Conservation (phyloP, 2,888 invertebrate genomes). For the Lepetodrilus schrolli region DNA sequence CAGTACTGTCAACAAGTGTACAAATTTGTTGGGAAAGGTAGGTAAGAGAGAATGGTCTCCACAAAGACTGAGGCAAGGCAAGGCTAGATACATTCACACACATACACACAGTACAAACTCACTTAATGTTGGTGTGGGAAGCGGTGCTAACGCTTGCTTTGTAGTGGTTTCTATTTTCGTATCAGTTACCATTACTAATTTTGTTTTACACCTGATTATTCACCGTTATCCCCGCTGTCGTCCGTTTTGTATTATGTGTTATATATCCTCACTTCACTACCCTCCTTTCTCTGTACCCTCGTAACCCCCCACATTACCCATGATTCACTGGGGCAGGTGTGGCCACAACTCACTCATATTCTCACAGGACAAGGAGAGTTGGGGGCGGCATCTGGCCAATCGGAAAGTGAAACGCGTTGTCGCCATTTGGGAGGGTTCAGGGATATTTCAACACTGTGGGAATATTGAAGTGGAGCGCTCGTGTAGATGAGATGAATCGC, state of each 20-base stretch:
- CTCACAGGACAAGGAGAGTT: neutral
- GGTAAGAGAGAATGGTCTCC: too few relatives aligned
- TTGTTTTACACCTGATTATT: conserved; percentile 15
- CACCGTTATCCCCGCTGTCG: neutral
- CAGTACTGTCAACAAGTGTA: neutral
- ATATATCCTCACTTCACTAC: too few relatives aligned
- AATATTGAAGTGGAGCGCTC: too few relatives aligned
- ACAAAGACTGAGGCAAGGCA: neutral
- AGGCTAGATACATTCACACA: conserved; percentile 7
- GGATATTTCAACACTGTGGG: too few relatives aligned
- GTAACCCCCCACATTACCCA: neutral
- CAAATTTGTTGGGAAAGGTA: neutral
- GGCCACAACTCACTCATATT: neutral
- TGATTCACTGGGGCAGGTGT: neutral
- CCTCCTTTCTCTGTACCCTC: too few relatives aligned
- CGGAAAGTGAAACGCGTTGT: too few relatives aligned
- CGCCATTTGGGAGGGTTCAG: too few relatives aligned
- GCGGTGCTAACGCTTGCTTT: conserved; percentile 25
- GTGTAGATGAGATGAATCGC: too few relatives aligned
- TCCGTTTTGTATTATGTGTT: conserved; percentile 13
- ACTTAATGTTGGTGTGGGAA: too few relatives aligned
- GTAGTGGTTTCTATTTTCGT: conserved; percentile 18
- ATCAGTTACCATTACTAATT: conserved; percentile 25
- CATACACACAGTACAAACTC: too few relatives aligned
- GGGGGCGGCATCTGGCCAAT: too few relatives aligned